Evolutionary conservation across 2,113 vertebrate species (phyloP).

Genomic region (Apus apus): DNA sequence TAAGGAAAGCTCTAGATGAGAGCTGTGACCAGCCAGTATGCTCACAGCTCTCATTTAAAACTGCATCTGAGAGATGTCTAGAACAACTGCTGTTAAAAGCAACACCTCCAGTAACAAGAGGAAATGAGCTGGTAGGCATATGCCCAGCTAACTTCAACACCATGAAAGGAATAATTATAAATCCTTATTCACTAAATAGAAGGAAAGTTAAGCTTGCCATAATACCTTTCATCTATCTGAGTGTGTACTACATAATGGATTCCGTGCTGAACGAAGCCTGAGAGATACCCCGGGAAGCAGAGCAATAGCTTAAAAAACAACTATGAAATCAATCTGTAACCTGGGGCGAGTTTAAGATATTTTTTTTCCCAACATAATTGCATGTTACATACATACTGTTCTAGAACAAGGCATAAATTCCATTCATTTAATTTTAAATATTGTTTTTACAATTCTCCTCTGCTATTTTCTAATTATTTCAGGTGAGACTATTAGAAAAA

Average conservation of each 20-base stretch:
- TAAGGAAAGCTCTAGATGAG: not conserved
- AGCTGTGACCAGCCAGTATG: not conserved
- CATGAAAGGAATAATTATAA: constrained; percentile 42
- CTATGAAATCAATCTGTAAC: constrained; percentile 36
- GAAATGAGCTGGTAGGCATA: not conserved
- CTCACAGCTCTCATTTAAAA: not conserved
- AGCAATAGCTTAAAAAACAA: constrained; percentile 58
- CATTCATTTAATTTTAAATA: constrained; percentile 42
- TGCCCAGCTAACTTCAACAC: constrained; percentile 17
- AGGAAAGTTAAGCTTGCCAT: constrained; percentile 33
- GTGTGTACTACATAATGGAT: constrained; percentile 12
- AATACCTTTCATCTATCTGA: constrained; percentile 46
- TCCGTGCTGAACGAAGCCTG: not conserved
- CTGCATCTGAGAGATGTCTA: not conserved
- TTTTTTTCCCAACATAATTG: constrained; percentile 36
- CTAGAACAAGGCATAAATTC: constrained; percentile 10
- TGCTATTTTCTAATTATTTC: constrained; percentile 60
- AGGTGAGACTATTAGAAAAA: not conserved
- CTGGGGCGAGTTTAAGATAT: not conserved
- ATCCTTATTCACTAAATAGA: constrained; percentile 28
- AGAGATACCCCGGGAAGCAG: constrained; percentile 48
- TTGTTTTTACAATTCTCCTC: constrained; percentile 20
- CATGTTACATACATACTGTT: not conserved
- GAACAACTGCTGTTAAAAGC: not conserved
- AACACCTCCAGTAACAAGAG: constrained; percentile 22